These are phyloP conservation scores for Tribolium castaneum DNA, from an alignment of 1,140 invertebrate genomes.

Conservation along the genomic window DNA sequence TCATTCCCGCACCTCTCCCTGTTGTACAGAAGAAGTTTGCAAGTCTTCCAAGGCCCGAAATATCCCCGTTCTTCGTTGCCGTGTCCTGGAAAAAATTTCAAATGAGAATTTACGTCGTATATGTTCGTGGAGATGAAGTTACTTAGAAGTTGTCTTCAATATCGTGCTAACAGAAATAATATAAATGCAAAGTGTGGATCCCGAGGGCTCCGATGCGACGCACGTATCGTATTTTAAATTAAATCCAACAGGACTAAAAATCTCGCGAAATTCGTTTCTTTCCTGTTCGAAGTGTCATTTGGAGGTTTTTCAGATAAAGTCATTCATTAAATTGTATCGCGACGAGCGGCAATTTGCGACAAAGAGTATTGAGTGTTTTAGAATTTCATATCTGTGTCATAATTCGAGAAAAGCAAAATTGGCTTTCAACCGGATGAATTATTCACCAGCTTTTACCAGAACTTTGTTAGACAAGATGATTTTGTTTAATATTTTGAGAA, in stretches of 20 bases:
- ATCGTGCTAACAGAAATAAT: constrained; percentile 32
- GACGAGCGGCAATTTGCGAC: no score
- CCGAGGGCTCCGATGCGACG: constrained; percentile 22
- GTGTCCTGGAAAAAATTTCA: constrained; percentile 66
- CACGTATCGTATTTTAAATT: constrained; percentile 28
- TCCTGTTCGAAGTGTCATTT: constrained; percentile 1
- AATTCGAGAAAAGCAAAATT: neutral
- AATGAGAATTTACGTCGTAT: constrained; percentile 1
- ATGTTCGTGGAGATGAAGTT: constrained; percentile 5
- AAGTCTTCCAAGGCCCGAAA: constrained; percentile 87
- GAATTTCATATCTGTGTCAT: neutral
- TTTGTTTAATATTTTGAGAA: no score
- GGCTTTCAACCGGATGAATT: constrained; percentile 6
- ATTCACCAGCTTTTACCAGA: neutral
- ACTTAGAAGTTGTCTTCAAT: constrained; percentile 23
- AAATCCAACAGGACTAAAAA: neutral
- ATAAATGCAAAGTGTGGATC: constrained; percentile 32
- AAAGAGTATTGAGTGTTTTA: neutral
- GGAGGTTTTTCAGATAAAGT: neutral
- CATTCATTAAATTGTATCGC: no score
- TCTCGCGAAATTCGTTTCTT: neutral
- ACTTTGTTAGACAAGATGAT: neutral
- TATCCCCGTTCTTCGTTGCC: constrained; percentile 78
- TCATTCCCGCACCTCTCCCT: constrained; percentile 82
- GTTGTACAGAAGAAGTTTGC: constrained; percentile 82